These are phyloP conservation scores for Mustelus asterias DNA, from an alignment of 2,113 vertebrate species.

Conservation along the genomic window DNA sequence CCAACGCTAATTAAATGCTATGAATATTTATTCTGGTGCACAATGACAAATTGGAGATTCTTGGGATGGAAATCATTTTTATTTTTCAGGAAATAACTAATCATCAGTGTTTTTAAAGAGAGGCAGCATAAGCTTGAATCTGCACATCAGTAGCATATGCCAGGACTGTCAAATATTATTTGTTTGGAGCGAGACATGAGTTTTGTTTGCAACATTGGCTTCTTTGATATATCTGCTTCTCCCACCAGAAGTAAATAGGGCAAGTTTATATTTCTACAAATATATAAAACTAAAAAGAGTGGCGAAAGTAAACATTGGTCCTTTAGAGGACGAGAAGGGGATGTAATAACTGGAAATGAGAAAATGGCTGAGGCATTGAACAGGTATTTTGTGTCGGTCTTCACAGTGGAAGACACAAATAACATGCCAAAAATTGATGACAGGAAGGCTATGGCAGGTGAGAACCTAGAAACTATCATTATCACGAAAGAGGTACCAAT, in stretches of 20 bases:
- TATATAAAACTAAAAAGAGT: too few relatives aligned
- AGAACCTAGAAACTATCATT: too few relatives aligned
- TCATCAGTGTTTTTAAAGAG: neutral
- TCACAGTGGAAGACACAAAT: too few relatives aligned
- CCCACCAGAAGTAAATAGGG: neutral
- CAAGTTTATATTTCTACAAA: neutral
- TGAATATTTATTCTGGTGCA: neutral
- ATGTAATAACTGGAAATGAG: too few relatives aligned
- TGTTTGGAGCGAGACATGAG: neutral
- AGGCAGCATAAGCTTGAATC: neutral
- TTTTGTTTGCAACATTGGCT: neutral
- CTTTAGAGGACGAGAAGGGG: too few relatives aligned
- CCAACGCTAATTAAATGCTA: neutral
- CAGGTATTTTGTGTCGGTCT: too few relatives aligned
- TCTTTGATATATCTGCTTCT: neutral
- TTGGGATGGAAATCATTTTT: neutral
- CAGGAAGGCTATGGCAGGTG: too few relatives aligned
- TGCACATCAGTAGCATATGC: neutral
- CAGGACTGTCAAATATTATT: neutral
- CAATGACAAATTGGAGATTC: neutral
- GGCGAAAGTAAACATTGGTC: too few relatives aligned
- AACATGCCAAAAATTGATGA: too few relatives aligned
- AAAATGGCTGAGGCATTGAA: too few relatives aligned
- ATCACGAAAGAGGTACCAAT: too few relatives aligned
- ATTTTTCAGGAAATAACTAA: neutral